Base-by-base conservation (phyloP, 64 coral and sea anemone genomes). In the Cladopsammia gracilis region DNA sequence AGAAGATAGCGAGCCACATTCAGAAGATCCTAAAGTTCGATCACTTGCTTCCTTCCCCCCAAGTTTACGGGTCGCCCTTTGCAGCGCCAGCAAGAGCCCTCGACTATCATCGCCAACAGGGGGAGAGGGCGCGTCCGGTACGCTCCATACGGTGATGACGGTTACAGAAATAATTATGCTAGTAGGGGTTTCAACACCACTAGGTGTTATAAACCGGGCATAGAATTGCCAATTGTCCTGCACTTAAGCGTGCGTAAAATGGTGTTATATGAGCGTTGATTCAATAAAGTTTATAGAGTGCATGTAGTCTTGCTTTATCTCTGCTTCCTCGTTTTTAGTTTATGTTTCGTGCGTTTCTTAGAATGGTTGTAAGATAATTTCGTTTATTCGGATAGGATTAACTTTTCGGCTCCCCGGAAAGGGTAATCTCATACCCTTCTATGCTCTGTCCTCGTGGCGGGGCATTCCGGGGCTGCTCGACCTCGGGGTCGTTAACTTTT, bases 371-470 rank as follows among this genome's bases (percentile, higher is more conserved):
- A 53, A 4, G 51, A 10, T 53, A 53, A 53, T 53, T 53, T 53
- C 51, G 4, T 5, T 53, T 53, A 53, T 53, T 53, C 51, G 51
- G 4, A 53, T 5, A 53, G 51, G 51, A 5, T 53, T 53, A 53
- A 53, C 51, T 53, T 53, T 53, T 53, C 51, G 51, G 51, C 75
- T 43, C 58, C 80, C 62, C 80, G 5, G 51, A n/a, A 59, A 53
- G 80, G 78, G 78, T 42, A 54, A 18, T 82, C 78, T 82, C 49
- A 82, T 82, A 42, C 78, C 78, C 51, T 82, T 62, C 16, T 54
- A 84, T 25, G 80, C 54, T 53, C 51, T 53, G 51, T 53, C 51
- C 51, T 53, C 51, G 51, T 53, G 51, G 51, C 51, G 10, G 51
- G 80, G 80, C 62, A 84, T 84, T 67, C 51, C 58, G 9, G 60